phyloP scores from a whole-genome alignment of 2,888 invertebrate genomes.

The Hirtodrosophila alboralis region DNA sequence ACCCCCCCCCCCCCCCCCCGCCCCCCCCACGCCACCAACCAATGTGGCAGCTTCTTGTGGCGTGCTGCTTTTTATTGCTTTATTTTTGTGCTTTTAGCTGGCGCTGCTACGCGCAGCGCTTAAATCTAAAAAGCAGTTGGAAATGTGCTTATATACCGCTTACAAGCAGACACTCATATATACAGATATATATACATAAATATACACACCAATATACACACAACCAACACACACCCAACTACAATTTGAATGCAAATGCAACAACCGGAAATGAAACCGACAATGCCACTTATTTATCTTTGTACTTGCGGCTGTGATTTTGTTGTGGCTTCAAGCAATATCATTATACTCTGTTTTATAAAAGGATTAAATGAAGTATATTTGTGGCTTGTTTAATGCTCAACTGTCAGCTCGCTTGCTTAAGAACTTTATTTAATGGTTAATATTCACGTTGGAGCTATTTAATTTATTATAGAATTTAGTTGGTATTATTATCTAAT shows the following conservation, averaged over 20 bases:
- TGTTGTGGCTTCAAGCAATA: constrained; percentile 69
- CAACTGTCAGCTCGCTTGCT: no score
- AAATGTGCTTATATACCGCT: constrained; percentile 76
- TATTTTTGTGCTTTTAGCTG: constrained; percentile 75
- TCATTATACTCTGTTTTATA: no score
- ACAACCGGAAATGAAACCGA: constrained; percentile 79
- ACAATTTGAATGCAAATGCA: constrained; percentile 75
- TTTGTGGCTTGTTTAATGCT: no score
- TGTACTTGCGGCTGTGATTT: constrained; percentile 78
- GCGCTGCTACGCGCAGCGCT: constrained; percentile 62
- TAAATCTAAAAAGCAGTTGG: constrained; percentile 76
- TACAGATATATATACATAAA: constrained; percentile 9
- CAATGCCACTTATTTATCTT: constrained; percentile 79
- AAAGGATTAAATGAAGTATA: no score
- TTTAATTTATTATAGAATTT: no score
- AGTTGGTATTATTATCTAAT: no score
- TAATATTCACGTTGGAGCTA: no score
- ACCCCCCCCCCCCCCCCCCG: neutral
- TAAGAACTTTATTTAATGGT: no score
- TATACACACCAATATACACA: neutral
- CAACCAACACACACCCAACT: constrained; percentile 11
- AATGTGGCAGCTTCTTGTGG: constrained; percentile 50
- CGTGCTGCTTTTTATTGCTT: constrained; percentile 77
- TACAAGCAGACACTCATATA: constrained; percentile 47
- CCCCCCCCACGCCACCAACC: constrained; percentile 6